A percentile compares a stretch with the other conserved stretches of the same genome.
These are phyloP conservation scores for Elysia crispata DNA, from an alignment of 2,888 invertebrate species.

Conservation along the genomic window DNA sequence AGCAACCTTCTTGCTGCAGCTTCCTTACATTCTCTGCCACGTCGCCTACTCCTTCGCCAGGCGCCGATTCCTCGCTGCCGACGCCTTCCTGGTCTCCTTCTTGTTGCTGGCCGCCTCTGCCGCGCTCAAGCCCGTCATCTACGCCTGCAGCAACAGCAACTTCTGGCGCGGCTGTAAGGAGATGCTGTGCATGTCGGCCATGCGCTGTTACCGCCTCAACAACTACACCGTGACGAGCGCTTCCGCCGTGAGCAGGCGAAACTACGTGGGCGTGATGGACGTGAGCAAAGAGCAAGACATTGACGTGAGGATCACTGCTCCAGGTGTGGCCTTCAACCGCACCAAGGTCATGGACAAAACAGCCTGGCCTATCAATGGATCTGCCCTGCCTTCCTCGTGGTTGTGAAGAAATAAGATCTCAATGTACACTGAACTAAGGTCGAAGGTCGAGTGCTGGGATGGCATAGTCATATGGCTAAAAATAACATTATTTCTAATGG, in stretches of 20 bases:
- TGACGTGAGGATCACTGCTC: conserved; percentile 52
- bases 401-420: not conserved
- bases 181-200: conserved; percentile 72
- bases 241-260: conserved; percentile 70
- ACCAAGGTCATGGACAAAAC: conserved; percentile 57
- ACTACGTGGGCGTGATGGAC: conserved; percentile 71
- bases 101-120: conserved; percentile 59
- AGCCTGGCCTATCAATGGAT: conserved; percentile 59
- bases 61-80: conserved; percentile 48
- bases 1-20: conserved; percentile 53
- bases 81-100: conserved; percentile 59
- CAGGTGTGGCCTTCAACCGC: conserved; percentile 63
- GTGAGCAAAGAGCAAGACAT: conserved; percentile 46
- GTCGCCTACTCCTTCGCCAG: conserved; percentile 58
- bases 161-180: conserved; percentile 76
- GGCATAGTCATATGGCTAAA: too few species aligned
- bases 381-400: conserved; percentile 52
- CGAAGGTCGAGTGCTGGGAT: too few species aligned
- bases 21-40: conserved; percentile 59
- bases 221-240: conserved; percentile 74
- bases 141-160: conserved; percentile 73
- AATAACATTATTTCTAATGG: conserved; percentile 30
- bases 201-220: conserved; percentile 73
- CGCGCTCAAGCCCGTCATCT: conserved; percentile 69
- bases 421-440: too few species aligned